These are phyloP conservation scores for Phalacrocorax aristotelis DNA, from an alignment of 2,113 vertebrate genomes.

Conservation along the genomic window DNA sequence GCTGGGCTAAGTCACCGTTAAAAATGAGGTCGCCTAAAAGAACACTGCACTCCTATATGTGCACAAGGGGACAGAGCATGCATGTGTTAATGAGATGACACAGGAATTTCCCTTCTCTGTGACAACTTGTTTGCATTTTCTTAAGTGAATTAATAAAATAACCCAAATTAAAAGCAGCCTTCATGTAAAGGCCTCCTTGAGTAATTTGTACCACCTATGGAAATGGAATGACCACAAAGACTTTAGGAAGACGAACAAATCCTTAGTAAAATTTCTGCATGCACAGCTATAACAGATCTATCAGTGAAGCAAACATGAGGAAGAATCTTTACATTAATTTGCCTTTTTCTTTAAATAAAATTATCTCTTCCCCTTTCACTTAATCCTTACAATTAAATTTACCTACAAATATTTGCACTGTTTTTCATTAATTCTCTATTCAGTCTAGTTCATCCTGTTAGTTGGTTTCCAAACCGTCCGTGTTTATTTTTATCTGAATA, in stretches of 20 bases:
- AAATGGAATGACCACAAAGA: neutral
- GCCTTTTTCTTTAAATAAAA: neutral
- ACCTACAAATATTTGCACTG: slow-evolving; percentile 7
- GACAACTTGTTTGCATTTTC: neutral
- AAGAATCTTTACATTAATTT: neutral
- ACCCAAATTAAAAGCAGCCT: neutral
- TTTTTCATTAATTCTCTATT: neutral
- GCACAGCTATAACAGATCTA: neutral
- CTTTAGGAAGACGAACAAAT: neutral
- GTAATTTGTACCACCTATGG: neutral
- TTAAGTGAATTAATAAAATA: neutral
- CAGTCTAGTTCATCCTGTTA: neutral
- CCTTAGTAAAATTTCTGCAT: neutral
- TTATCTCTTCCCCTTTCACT: neutral
- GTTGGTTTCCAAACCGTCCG: neutral
- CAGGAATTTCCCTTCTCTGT: neutral
- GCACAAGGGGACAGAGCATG: neutral
- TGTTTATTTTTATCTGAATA: slow-evolving; percentile 33
- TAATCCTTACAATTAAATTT: neutral
- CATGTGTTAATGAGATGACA: neutral
- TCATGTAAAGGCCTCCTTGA: neutral
- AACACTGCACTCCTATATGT: neutral
- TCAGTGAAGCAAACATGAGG: neutral
- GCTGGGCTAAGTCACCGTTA: neutral
- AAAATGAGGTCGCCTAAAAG: neutral